A percentile compares a stretch with the other conserved stretches of the same genome.
phyloP scores from a whole-genome alignment of 2,113 vertebrate species.

The Ictalurus furcatus region DNA sequence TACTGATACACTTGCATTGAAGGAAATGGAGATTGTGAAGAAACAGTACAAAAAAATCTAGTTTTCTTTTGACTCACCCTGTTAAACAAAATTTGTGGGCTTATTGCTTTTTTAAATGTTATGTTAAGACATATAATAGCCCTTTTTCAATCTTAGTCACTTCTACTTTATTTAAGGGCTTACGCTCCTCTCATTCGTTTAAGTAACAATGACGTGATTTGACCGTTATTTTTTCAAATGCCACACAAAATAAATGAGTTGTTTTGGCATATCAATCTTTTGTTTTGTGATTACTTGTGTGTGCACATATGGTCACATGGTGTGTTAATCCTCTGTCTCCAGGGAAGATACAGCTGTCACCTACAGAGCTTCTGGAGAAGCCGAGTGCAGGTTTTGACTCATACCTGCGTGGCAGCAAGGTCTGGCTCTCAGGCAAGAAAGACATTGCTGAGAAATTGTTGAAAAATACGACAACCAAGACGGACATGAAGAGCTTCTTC shows the following conservation, averaged over 20 bases:
- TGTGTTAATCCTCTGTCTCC: neutral
- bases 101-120: neutral
- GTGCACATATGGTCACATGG: neutral
- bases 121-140: neutral
- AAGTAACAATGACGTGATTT: neutral
- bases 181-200: neutral
- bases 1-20: neutral
- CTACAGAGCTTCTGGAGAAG: constrained; percentile 77
- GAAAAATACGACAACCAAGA: constrained; percentile 81
- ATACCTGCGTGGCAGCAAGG: constrained; percentile 88
- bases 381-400: constrained; percentile 80
- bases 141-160: neutral
- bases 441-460: constrained; percentile 88
- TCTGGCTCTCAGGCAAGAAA: constrained; percentile 90
- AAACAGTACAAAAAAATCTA: neutral
- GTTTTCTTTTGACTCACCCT: neutral
- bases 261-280: neutral
- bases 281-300: constrained; percentile 30
- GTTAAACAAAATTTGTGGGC: neutral
- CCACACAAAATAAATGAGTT: neutral
- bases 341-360: constrained; percentile 82
- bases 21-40: neutral
- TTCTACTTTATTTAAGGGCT: neutral
- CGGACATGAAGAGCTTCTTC: constrained; percentile 87
- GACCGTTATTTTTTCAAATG: neutral